Conservation (phyloP, 1,140 invertebrate genomes). For the Apis florea region DNA sequence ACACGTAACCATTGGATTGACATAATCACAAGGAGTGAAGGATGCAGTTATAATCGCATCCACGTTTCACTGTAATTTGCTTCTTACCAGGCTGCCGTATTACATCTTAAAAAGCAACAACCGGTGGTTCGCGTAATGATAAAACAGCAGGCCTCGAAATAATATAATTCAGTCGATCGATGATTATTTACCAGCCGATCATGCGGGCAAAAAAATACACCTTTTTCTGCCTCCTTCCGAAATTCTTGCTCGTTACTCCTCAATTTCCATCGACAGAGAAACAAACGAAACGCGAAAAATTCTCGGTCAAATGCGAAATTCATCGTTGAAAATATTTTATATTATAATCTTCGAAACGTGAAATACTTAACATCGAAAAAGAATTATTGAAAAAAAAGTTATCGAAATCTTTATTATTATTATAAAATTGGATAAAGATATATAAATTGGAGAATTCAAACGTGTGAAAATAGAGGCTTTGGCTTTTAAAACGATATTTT, state of each 20-base stretch:
- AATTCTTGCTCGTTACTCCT: background rate
- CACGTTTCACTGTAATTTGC: slow-evolving; percentile 31
- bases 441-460: too few species aligned
- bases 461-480: too few species aligned
- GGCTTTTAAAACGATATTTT: too few species aligned
- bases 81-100: slow-evolving; percentile 9
- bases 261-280: background rate
- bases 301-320: too few species aligned
- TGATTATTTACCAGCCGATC: slow-evolving; percentile 6
- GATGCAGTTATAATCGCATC: slow-evolving; percentile 26
- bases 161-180: slow-evolving; percentile 2
- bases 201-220: too few species aligned
- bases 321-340: too few species aligned
- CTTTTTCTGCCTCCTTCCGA: background rate
- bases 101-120: slow-evolving; percentile 29
- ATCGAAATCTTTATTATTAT: too few species aligned
- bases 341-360: too few species aligned
- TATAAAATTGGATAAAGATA: too few species aligned
- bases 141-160: slow-evolving; percentile 20
- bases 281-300: background rate
- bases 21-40: slow-evolving; percentile 30
- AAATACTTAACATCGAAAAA: too few species aligned
- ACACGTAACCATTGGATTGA: slow-evolving; percentile 17
- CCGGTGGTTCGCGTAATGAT: slow-evolving; percentile 14
- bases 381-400: too few species aligned